Evolutionary conservation across 2,113 vertebrate species (phyloP).

Genomic region (Sturnira hondurensis): DNA sequence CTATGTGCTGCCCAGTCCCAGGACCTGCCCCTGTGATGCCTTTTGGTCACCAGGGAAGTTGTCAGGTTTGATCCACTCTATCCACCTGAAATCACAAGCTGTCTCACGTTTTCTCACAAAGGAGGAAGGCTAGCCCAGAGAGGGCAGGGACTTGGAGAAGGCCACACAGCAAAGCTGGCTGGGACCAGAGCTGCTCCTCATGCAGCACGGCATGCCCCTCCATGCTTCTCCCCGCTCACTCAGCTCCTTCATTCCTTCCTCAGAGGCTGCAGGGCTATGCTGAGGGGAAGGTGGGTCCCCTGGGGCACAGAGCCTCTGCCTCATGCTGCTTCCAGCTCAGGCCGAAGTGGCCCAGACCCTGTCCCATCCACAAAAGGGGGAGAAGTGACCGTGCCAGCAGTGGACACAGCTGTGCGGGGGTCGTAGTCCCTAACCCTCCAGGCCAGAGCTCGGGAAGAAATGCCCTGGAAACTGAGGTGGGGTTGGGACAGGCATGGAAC

Average conservation of each 20-base stretch:
- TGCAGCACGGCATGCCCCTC: accelerated
- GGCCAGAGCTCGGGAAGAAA: not conserved
- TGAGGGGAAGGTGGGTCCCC: not conserved
- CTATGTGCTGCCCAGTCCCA: not conserved
- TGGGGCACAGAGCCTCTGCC: not conserved
- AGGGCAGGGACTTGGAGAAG: not conserved
- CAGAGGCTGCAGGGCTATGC: not conserved
- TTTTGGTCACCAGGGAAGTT: not conserved
- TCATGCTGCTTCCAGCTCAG: not conserved
- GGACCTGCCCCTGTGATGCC: not conserved
- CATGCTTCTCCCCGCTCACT: not conserved
- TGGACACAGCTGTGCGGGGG: not conserved
- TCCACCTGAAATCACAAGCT: not conserved
- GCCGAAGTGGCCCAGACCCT: not conserved
- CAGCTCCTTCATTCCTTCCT: not conserved
- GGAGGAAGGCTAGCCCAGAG: not conserved
- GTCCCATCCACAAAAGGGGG: not conserved
- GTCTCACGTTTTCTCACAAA: not conserved
- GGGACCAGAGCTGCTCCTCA: not conserved
- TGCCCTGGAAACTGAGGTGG: not conserved
- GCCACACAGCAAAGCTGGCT: not conserved
- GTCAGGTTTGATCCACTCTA: not conserved
- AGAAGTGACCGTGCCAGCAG: not conserved
- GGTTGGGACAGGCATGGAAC: not conserved
- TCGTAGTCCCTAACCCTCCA: not conserved